Evolutionary conservation across 2,113 vertebrate genomes (phyloP), one percentile per base, ranked within the genome.

Genomic region (Myxocyprinus asiaticus): DNA sequence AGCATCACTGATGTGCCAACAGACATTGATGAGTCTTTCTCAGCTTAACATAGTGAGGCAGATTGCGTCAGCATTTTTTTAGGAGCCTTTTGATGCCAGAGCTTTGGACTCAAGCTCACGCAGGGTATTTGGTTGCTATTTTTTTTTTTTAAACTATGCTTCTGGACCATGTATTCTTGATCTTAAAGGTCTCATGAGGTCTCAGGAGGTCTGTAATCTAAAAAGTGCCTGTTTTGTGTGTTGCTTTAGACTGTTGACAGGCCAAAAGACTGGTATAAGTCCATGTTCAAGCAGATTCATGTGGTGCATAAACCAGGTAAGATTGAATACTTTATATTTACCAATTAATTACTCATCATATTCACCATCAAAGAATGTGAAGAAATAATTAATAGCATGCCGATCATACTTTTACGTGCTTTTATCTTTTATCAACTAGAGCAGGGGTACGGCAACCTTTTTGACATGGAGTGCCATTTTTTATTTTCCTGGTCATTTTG

Each of bases 201-300:
- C 22, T 33, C 22, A 33, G 22, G 22, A 33, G 5, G 48, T 45
- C 69, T 48, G 59, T n/a, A 63, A 63, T 48, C 56, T 63, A 47
- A 73, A 33, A 65, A 76, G 44, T 9, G 59, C 51, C 47, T 62
- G 7, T 68, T 65, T 45, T 75, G 22, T 76, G 12, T 81, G 50
- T 79, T 74, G 65, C 44, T 78, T n/a, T 83, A 96, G 95, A 95
- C 94, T 10, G 94, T 95, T 68, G 95, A 95, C 90, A 90, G 94
- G 81, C 95, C 95, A 0, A 96, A 96, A 87, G 94, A 95, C 84
- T 96, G 95, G 95, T 96, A 95, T 90, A 96, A 96, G 90, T 95
- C 92, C 6, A 96, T 96, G 95, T 96, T 96, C 82, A 95, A 96
- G 89, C 95, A 96, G 84, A 96, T 95, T 68, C 95, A 96, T 80